Base-by-base conservation (phyloP, 2,797 vertebrate genomes). In the Eulemur rubriventer region DNA sequence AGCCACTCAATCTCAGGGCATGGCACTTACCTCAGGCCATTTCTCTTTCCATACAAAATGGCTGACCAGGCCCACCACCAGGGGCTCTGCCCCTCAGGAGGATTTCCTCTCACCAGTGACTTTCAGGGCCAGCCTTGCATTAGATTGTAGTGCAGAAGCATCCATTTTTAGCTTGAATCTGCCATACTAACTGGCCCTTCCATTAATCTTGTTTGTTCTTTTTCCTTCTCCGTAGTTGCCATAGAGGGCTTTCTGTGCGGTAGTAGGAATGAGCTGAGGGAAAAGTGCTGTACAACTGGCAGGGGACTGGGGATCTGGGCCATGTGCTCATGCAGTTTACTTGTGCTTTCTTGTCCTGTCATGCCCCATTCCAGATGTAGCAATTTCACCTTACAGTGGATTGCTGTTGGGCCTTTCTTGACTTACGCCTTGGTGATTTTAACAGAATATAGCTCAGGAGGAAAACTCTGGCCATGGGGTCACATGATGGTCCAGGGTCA, bases 291-390 rank as follows among this genome's bases (percentile, higher is more conserved):
- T 9, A 8, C 30, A 35, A 33, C 17, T 35, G 33, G 55, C 69
- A 57, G 48, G 17, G 55, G 33, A 55, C 28, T 28, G 26, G 28
- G 69, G 59, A 41, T 59, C 69, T 9, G 22, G 30, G 50, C 26
- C n/a, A 67, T 0, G 0, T 52, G 6, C 33, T 48, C 6, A 6
- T 6, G 43, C 4, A 26, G 14, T 41, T 84, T 41, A 6, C 50
- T 43, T 50, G 43, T 43, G 24, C 41, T 76, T 69, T 33, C 55
- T 35, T 8, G 35, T 24, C 57, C 59, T 73, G 50, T 35, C 41
- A 41, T 20, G n/a, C 9, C 35, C 33, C 50, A 24, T 59, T 69
- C 12, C n/a, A 76, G 22, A 67, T 24, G 28, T 88, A 26, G 28
- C 30, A 52, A 12, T 72, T 79, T 72, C 8, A 4, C 35, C 11